Conservation (phyloP, 2,888 invertebrate genomes). For the Stenchaetothrips biformis region DNA sequence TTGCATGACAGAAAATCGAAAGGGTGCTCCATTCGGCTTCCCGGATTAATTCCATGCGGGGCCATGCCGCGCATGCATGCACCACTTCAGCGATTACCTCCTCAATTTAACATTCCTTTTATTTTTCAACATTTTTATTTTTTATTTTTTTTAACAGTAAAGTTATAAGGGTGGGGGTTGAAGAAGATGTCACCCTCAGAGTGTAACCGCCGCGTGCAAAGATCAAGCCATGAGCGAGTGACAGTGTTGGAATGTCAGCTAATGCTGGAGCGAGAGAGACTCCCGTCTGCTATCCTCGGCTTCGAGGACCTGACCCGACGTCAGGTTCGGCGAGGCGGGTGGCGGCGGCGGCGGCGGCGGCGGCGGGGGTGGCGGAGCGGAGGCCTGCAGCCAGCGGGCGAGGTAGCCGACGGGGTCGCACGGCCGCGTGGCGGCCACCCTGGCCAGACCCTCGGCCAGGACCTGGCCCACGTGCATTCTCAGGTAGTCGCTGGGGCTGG, state of each 20-base stretch:
- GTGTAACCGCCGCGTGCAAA: too few relatives aligned
- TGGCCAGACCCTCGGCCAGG: not conserved
- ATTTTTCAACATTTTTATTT: not conserved
- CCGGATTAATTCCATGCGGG: not conserved
- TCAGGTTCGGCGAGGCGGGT: too few relatives aligned
- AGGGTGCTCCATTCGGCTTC: not conserved
- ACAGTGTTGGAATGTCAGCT: not conserved
- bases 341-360: too few relatives aligned
- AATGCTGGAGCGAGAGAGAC: not conserved
- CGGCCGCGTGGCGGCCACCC: not conserved
- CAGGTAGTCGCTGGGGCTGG: not conserved
- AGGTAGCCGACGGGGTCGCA: not conserved
- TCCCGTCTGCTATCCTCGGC: not conserved
- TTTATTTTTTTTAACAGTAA: too few relatives aligned
- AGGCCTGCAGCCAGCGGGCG: not conserved
- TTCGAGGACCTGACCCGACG: not conserved
- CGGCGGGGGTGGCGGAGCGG: not conserved
- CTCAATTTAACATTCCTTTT: not conserved
- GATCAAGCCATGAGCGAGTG: not conserved
- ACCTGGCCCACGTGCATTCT: not conserved
- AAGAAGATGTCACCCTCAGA: too few relatives aligned
- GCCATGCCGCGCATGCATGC: not conserved
- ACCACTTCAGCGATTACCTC: not conserved
- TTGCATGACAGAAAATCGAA: too few relatives aligned
- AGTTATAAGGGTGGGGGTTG: too few relatives aligned